Percentiles rank a stretch among this genome's conserved stretches.
These are phyloP conservation scores for Discoglossus pictus DNA, from an alignment of 2,797 vertebrate genomes.

Conservation along the genomic window DNA sequence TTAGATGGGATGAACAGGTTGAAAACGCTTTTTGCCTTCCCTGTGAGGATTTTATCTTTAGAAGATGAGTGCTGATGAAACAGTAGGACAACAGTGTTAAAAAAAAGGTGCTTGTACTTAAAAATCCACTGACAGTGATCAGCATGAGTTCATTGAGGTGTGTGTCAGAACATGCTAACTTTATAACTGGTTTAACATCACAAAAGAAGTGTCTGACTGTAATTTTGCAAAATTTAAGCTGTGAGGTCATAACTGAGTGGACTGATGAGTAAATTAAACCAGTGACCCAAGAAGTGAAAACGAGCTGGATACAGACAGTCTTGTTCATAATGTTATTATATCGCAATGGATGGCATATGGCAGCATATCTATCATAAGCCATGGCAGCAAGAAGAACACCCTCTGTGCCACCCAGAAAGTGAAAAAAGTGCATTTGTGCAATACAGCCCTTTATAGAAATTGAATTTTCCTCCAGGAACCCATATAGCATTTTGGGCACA, in stretches of 20 bases:
- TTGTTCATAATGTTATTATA: slow-evolving; percentile 53
- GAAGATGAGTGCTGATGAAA: no score
- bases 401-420: slow-evolving; percentile 47
- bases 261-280: slow-evolving; percentile 1
- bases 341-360: slow-evolving; percentile 54
- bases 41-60: no score
- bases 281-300: slow-evolving; percentile 11
- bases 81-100: no score
- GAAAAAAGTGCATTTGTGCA: slow-evolving; percentile 55
- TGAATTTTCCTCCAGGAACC: slow-evolving; percentile 5
- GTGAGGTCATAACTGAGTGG: slow-evolving; percentile 24
- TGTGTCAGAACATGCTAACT: no score
- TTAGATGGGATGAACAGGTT: no score
- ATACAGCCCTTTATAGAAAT: slow-evolving; percentile 31
- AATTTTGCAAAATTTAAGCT: slow-evolving; percentile 10
- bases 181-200: no score
- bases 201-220: slow-evolving; percentile 30
- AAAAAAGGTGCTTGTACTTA: no score
- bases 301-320: slow-evolving; percentile 41
- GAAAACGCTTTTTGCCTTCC: no score
- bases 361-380: slow-evolving; percentile 54
- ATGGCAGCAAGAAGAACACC: slow-evolving; percentile 53
- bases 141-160: no score
- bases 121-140: no score
- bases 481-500: slow-evolving; percentile 56